These are phyloP conservation scores for Oryzias woworae DNA, from an alignment of 2,113 vertebrate genomes.

Conservation along the genomic window DNA sequence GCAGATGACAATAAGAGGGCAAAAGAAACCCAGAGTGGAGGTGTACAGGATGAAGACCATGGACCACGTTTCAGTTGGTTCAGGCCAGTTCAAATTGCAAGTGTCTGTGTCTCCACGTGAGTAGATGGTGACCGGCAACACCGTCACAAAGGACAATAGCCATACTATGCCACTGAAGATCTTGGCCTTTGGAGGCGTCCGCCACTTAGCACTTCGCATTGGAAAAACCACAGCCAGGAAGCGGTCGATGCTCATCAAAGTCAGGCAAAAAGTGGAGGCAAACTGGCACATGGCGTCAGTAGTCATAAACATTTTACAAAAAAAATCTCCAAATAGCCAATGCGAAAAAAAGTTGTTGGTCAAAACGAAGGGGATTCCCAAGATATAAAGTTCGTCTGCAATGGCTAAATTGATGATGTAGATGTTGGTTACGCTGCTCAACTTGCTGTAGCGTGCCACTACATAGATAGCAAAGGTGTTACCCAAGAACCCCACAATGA, in stretches of 20 bases:
- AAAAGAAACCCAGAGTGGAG: conserved; percentile 85
- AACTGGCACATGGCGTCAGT: conserved; percentile 91
- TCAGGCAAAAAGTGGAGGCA: conserved; percentile 91
- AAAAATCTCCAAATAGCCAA: conserved; percentile 88
- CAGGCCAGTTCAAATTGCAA: conserved; percentile 93
- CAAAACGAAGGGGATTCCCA: conserved; percentile 89
- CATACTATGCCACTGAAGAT: conserved; percentile 82
- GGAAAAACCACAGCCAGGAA: conserved; percentile 93
- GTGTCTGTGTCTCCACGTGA: conserved; percentile 78
- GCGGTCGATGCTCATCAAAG: conserved; percentile 92
- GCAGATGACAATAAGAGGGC: conserved; percentile 85
- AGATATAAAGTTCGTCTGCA: conserved; percentile 88
- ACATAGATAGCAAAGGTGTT: conserved; percentile 89
- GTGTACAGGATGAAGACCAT: conserved; percentile 89
- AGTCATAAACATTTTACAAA: conserved; percentile 88
- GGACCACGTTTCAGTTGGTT: conserved; percentile 79
- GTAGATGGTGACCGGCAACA: conserved; percentile 86
- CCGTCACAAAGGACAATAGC: conserved; percentile 84
- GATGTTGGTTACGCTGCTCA: conserved; percentile 93
- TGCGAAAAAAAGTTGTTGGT: conserved; percentile 86
- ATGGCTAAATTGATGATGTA: conserved; percentile 93
- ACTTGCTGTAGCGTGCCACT: conserved; percentile 86
- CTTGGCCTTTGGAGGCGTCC: conserved; percentile 84
- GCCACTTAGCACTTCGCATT: conserved; percentile 84
- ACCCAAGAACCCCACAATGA: conserved; percentile 83